Percentiles rank a stretch among this genome's conserved stretches.
phyloP scores from a whole-genome alignment of 2,113 vertebrate species.

The Sus scrofa region DNA sequence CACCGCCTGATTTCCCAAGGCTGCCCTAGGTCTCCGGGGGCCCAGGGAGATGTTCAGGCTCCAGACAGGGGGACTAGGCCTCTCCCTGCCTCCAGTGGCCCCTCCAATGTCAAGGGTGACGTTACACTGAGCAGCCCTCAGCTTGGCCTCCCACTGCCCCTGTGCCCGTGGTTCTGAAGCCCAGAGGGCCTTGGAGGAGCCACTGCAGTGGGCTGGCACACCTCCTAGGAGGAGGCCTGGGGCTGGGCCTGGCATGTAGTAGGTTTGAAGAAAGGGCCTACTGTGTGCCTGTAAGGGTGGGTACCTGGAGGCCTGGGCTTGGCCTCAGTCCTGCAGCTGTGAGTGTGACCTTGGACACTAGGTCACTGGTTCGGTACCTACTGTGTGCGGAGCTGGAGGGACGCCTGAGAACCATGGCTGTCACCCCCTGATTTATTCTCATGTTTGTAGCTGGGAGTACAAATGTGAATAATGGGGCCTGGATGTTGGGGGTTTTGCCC shows the following conservation, averaged over 20 bases:
- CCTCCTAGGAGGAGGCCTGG: background rate
- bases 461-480: background rate
- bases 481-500: background rate
- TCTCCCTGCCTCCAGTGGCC: background rate
- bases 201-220: background rate
- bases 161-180: background rate
- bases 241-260: background rate
- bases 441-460: no score
- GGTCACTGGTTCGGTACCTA: background rate
- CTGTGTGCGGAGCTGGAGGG: background rate
- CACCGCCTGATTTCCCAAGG: background rate
- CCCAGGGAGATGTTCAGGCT: background rate
- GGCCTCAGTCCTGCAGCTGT: background rate
- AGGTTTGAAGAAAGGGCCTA: background rate
- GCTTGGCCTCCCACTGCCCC: background rate
- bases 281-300: background rate
- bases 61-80: background rate
- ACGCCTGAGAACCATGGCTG: background rate
- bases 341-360: background rate
- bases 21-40: background rate
- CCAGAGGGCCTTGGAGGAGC: background rate
- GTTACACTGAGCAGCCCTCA: background rate
- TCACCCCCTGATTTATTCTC: background rate
- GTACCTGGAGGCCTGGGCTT: background rate
- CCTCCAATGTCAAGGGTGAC: background rate